Base-by-base conservation (phyloP, 2,113 vertebrate genomes). In the Circaetus cinerascens region DNA sequence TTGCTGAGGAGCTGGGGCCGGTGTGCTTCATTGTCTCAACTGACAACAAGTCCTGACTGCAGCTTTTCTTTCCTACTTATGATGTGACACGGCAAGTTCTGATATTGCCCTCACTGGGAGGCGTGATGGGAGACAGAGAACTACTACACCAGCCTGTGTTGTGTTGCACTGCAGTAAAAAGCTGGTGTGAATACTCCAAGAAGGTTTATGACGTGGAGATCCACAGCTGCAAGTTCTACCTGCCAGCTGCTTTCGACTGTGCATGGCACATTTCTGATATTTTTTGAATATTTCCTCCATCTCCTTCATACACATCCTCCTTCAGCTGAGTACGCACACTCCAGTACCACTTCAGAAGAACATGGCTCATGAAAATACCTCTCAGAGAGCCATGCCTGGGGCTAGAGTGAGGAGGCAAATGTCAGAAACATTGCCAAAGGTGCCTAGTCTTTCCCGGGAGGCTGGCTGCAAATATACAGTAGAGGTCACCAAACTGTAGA, bases 31-130 rank as follows among this genome's bases (percentile, higher is more conserved):
- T 71, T 88, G 75, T 92, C 90, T 94, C 93, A 67, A 91, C 71
- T 72, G 93, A 95, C 83, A 97, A 86, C n/a, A 94, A 93, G 86
- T 91, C 62, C 79, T 88, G 88, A 97, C 69, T 93, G 87, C 81
- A 97, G 93, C 53, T 95, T 90, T 91, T 88, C 84, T 66, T 95
- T 81, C 53, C 83, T 79, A 22, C 73, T 90, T 77, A 66, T 9
- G 55, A 88, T 57, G 48, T 46, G 75, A 92, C 50, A 78, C 0
- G 15, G 34, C 63, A 81, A 87, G 90, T 75, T 91, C 74, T 86
- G 93, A 83, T 41, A 76, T 17, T 84, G 82, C n/a, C 73, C 87
- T 92, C 41, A 15, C 48, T 63, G 83, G 32, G 78, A 87, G 67
- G 63, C 2, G 0, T 84, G 79, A 89, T 59, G 66, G 57, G 90